Evolutionary conservation across 2,113 vertebrate genomes (phyloP).

Genomic region (Hystrix brachyura): DNA sequence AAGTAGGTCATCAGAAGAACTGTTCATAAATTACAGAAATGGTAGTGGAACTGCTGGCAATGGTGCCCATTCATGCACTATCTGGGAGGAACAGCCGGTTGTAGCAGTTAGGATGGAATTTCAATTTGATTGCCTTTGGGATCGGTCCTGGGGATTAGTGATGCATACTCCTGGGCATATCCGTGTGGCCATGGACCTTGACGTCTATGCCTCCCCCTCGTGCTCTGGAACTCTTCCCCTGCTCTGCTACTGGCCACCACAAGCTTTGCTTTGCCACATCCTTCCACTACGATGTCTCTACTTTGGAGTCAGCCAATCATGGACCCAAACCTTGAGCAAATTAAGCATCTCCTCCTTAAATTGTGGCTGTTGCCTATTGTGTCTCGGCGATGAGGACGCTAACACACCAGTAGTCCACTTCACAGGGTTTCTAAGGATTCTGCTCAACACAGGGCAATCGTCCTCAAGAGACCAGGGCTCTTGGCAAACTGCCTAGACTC

Average conservation of each 20-base stretch:
- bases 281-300: background rate
- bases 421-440: background rate
- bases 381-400: background rate
- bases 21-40: background rate
- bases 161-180: background rate
- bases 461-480: background rate
- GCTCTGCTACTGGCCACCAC: background rate
- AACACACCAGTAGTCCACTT: background rate
- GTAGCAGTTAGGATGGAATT: background rate
- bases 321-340: background rate
- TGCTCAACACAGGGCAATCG: background rate
- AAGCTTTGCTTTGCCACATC: background rate
- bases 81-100: background rate
- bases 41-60: accelerated
- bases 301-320: background rate
- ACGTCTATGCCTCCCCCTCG: background rate
- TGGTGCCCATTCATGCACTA: background rate
- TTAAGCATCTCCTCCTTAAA: background rate
- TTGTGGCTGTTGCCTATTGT: background rate
- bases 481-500: background rate
- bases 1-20: background rate
- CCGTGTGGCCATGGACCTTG: background rate
- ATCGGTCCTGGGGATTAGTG: background rate
- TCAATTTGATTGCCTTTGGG: background rate
- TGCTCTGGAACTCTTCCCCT: background rate